phyloP scores from a whole-genome alignment of 2,888 invertebrate species.

The Copidosoma aretas region DNA sequence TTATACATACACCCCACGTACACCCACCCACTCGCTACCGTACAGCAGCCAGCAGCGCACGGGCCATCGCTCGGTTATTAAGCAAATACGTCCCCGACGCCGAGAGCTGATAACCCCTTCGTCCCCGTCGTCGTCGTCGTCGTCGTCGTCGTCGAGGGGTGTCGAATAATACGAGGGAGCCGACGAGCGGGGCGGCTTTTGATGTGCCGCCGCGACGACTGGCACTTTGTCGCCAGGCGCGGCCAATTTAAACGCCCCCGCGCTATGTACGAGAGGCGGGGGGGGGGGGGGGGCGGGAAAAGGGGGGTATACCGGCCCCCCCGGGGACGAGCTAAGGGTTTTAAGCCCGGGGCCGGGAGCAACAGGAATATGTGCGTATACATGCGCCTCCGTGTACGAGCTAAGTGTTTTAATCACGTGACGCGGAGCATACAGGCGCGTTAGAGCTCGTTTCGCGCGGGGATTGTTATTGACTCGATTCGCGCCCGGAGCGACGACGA shows the following conservation, averaged over 20 bases:
- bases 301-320: no score
- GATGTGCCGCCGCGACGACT: constrained; percentile 26
- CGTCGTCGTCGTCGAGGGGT: constrained; percentile 1
- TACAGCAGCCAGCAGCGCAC: no score
- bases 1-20: constrained; percentile 4
- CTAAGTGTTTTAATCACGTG: constrained; percentile 40
- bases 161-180: constrained; percentile 36
- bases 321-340: no score
- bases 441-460: constrained; percentile 20
- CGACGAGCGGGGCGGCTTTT: no score
- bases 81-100: constrained; percentile 42
- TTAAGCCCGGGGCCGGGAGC: no score
- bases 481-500: constrained; percentile 3
- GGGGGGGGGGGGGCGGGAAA: no score
- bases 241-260: constrained; percentile 30
- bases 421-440: constrained; percentile 16
- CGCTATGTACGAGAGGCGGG: no score
- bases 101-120: constrained; percentile 35
- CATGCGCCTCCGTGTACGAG: constrained; percentile 34
- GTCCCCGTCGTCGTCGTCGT: neutral
- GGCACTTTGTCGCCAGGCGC: constrained; percentile 24
- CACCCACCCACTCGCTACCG: neutral
- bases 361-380: no score
- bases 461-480: constrained; percentile 36
- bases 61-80: constrained; percentile 41